Evolutionary conservation across 2,888 invertebrate genomes (phyloP), one percentile per base, ranked within the genome.

Genomic region (Nasonovia ribisnigri): DNA sequence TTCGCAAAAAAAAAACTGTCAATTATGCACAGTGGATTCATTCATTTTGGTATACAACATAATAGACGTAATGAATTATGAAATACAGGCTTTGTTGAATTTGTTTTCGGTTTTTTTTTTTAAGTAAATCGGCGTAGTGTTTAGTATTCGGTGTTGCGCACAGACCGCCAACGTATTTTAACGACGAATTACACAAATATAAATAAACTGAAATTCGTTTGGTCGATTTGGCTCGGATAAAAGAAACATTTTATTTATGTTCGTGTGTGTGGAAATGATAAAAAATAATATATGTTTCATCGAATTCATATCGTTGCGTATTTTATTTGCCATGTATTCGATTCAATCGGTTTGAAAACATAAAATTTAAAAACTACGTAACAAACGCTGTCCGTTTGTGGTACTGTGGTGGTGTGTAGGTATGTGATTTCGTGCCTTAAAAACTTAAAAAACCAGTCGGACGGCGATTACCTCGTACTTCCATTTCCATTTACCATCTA

Each of bases 61-160:
- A 90, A 77, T 90, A 90, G 77, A 90, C 11, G 51, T 43, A 54
- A 91, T 60, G 84, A 91, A 91, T 91, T 86, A 91, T 91, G 91
- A 86, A 91, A 91, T 54, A 43, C 91, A 86, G 57, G 86, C 84
- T 43, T 91, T 54, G 84, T 86, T 57, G 57, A 86, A 84, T 88
- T 54, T 36, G 42, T 90, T 90, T 90, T 60, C n/a, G 8, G 46
- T 26, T 42, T 88, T 57, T 54, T 24, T 88, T n/a, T 84, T 26
- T 77, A 36, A 84, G 48, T 84, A 91, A 91, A 91, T 91, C 51
- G 77, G n/a, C 48, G 42, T 48, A n/a, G 43, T 84, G 54, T 90
- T 91, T 91, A 84, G 86, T 91, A 91, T 86, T 84, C 84, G 36
- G 42, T 24, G 43, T 86, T 54, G 91, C 48, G 26, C 88, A 54